phyloP scores from a whole-genome alignment of 2,113 vertebrate genomes.

The Cavia aperea region DNA sequence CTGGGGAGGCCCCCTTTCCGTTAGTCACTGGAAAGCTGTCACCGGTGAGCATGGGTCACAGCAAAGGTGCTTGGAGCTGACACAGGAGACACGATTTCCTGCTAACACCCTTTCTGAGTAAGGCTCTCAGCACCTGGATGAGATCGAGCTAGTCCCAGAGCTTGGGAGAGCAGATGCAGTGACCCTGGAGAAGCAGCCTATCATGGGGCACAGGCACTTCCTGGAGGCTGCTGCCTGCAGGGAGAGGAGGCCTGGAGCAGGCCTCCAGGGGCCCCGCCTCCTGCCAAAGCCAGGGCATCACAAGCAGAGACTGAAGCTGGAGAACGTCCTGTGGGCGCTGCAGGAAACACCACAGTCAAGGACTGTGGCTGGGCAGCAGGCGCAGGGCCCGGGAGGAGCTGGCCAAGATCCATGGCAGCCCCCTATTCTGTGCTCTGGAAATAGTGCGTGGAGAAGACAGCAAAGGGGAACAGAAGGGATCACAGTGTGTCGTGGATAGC shows the following conservation, averaged over 20 bases:
- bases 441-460: neutral
- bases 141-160: neutral
- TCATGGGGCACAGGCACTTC: neutral
- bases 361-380: neutral
- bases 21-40: neutral
- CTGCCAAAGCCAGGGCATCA: neutral
- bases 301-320: neutral
- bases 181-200: neutral
- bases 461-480: neutral
- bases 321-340: neutral
- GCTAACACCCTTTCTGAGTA: neutral
- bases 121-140: neutral
- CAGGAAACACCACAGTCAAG: neutral
- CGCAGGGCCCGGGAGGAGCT: neutral
- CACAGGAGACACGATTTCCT: neutral
- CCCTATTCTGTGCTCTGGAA: neutral
- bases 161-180: neutral
- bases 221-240: neutral
- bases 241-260: neutral
- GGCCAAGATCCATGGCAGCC: neutral
- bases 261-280: neutral
- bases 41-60: neutral
- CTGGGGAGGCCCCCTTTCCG: no score
- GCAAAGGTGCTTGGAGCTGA: neutral
- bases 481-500: no score